Percentiles rank a stretch among this genome's conserved stretches.
phyloP scores from a whole-genome alignment of 1,140 invertebrate species.

The Ostrea edulis region DNA sequence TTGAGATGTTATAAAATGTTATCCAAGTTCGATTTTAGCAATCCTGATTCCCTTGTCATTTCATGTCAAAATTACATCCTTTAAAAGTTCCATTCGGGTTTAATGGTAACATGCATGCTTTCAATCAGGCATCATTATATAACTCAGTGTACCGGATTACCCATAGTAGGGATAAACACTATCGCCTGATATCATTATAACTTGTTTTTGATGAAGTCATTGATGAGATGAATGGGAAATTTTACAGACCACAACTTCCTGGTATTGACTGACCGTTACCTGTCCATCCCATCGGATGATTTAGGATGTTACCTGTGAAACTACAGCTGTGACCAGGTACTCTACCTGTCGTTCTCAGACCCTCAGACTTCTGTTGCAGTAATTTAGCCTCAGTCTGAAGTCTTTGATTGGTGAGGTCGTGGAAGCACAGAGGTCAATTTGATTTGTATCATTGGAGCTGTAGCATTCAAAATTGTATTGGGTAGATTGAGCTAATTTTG shows the following conservation, averaged over 20 bases:
- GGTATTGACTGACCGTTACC: background rate
- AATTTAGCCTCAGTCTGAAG: background rate
- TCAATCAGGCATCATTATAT: too few species aligned
- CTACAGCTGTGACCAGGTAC: background rate
- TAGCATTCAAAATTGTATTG: background rate
- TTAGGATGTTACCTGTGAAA: background rate
- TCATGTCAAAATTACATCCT: too few species aligned
- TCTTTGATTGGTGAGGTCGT: background rate
- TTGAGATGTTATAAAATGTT: too few species aligned
- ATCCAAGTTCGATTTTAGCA: too few species aligned
- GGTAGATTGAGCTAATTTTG: background rate
- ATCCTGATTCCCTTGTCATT: too few species aligned
- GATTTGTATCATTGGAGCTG: background rate
- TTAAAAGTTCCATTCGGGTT: too few species aligned
- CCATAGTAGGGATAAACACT: background rate
- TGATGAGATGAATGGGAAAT: background rate
- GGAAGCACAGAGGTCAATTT: background rate
- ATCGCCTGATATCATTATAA: background rate
- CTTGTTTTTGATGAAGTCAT: background rate
- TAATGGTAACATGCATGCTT: too few species aligned
- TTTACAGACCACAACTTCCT: background rate
- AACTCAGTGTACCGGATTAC: background rate
- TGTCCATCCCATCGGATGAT: slow-evolving; percentile 18
- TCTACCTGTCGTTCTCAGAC: slow-evolving; percentile 16
- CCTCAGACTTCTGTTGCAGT: background rate